These are phyloP conservation scores for Mormyrus lacerda DNA, from an alignment of 2,113 vertebrate species.

Conservation along the genomic window DNA sequence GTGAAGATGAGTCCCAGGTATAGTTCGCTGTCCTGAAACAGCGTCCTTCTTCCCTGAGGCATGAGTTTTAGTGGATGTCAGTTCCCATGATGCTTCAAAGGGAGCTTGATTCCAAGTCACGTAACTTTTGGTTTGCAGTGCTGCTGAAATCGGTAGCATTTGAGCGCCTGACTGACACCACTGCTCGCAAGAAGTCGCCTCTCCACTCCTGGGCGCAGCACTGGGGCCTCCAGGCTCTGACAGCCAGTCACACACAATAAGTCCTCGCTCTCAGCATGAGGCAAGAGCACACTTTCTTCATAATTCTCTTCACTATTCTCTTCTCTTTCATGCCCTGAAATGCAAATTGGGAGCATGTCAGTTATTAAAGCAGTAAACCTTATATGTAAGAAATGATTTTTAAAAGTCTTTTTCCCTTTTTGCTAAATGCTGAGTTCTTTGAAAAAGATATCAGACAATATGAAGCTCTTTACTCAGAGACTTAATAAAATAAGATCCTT, in stretches of 20 bases:
- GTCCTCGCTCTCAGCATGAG: constrained; percentile 65
- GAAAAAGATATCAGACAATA: not conserved
- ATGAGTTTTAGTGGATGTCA: not conserved
- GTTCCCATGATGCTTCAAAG: not conserved
- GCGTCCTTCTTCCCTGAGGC: not conserved
- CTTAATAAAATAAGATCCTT: not conserved
- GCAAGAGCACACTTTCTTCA: constrained; percentile 59
- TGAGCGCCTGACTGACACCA: constrained; percentile 4
- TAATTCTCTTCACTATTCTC: constrained; percentile 65
- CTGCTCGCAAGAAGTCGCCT: constrained; percentile 31
- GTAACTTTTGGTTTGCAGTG: constrained; percentile 25
- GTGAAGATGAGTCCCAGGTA: not conserved
- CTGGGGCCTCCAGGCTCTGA: constrained; percentile 61
- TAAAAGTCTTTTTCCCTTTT: constrained; percentile 26
- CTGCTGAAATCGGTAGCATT: constrained; percentile 20
- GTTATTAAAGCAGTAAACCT: constrained; percentile 41
- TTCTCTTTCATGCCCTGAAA: constrained; percentile 58
- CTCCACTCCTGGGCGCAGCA: constrained; percentile 49
- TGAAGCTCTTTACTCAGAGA: not conserved
- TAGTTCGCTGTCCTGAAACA: not conserved
- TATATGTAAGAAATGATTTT: constrained; percentile 35
- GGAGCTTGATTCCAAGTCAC: constrained; percentile 28
- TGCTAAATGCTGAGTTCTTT: constrained; percentile 36
- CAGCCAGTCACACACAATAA: constrained; percentile 72
- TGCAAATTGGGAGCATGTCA: constrained; percentile 61